Evolutionary conservation across 2,888 invertebrate species (phyloP), one percentile per base, ranked within the genome.

Genomic region (Chironomus riparius): DNA sequence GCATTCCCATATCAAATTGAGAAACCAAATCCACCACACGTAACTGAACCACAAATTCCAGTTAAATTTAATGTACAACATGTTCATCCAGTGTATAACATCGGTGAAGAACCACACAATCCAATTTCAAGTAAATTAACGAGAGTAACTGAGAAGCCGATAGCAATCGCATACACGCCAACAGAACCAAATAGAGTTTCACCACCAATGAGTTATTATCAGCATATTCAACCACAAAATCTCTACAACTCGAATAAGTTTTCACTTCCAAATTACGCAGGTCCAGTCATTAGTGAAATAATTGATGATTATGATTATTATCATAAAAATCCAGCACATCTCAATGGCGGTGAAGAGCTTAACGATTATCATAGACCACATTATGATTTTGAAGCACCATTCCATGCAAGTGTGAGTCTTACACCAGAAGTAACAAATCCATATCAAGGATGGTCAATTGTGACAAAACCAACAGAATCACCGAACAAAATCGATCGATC

Each of bases 1-100:
- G 87, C 89, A 78, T 90, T 90, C 78, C 90, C 90, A 0, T 90
- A 90, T 81, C 87, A 87, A 0, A 81, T 90, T 18, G 88, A 89
- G 79, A 85, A 87, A 76, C 89, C 89, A 0, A 87, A 88, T 80
- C 84, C 86, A 0, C 83, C 86, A 56, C 62, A n/a, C 38, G 76
- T 24, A 24, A n/a, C 4, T 21, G 38, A 38, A 38, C 38, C 38
- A 38, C 12, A 61, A 50, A 61, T 24, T 22, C 50, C 65, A 22
- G 15, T 21, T 24, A n/a, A 22, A 10, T 13, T 47, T 1, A 47
- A 62, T 47, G n/a, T 13, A 21, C 47, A 38, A 68, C 38, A 47
- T 7, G 69, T 22, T 15, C 48, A 47, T 18, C 68, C 74, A 18
- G 56, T 65, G 62, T 62, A 56, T 10, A 70, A 70, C 15, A 76